phyloP scores from a whole-genome alignment of 2,113 vertebrate species.

The Grammomys dolichurus region DNA sequence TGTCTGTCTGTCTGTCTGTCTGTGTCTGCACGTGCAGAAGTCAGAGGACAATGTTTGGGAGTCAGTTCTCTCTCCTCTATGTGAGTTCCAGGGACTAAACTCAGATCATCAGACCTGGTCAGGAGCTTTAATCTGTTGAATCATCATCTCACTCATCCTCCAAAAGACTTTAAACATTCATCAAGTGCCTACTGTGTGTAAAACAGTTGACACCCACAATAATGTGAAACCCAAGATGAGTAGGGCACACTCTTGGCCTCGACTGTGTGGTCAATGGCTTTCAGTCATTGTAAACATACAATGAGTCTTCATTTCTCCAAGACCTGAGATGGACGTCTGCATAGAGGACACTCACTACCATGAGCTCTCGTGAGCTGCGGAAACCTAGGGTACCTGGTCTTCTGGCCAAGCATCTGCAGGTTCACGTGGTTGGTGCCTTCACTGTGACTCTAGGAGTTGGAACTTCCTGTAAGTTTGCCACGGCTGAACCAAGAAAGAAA shows the following conservation, averaged over 20 bases:
- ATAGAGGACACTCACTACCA: neutral
- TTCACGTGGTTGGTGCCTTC: neutral
- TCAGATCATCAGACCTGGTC: neutral
- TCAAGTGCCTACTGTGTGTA: neutral
- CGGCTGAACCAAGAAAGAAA: neutral
- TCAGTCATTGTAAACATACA: neutral
- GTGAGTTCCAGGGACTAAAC: neutral
- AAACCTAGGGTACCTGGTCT: neutral
- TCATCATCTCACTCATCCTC: neutral
- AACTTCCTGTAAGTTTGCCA: neutral
- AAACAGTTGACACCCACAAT: neutral
- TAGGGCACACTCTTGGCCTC: neutral
- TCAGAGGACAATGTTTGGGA: neutral
- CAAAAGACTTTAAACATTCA: constrained; percentile 9
- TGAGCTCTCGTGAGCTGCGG: neutral
- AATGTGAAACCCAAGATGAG: neutral
- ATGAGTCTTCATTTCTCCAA: neutral
- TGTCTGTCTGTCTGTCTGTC: neutral
- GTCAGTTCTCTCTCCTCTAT: neutral
- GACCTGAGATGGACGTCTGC: neutral
- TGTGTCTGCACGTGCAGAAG: neutral
- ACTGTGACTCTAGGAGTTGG: neutral
- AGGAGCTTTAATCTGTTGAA: neutral
- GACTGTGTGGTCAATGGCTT: neutral
- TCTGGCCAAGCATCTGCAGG: neutral